Base-by-base conservation (phyloP, 2,113 vertebrate species). In the Pelmatolapia mariae region DNA sequence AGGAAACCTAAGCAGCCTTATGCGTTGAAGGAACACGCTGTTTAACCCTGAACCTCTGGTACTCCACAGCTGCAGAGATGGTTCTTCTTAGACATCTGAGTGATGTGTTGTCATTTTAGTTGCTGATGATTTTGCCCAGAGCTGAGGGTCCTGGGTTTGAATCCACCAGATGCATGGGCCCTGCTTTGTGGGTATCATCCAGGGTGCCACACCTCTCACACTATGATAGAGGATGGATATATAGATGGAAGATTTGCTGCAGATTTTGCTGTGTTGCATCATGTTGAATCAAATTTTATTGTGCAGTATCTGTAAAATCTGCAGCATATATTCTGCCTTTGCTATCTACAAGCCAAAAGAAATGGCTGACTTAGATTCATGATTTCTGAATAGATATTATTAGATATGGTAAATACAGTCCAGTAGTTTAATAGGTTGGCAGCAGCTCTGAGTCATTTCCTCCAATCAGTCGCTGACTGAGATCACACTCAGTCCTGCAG, bases 281-380 rank as follows among this genome's bases (percentile, higher is more conserved):
- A 13, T 8, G 7, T 38, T 38, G 19, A 66, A 13, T 66, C 33
- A 66, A 33, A 11, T 63, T 66, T 66, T 26, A 73, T 26, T 47
- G 24, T 76, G 13, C 22, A 8, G 2, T 5, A 29, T 47, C 24
- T 76, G 15, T 45, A 1, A 43, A 73, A 4, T 16, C 13, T 26
- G 40, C 38, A 45, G 13, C 2, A 45, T 7, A 10, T 73, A 73
- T 26, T 43, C 13, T 73, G 40, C 68, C 40, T 73, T 43, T 24
- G 61, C 10, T 66, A n/a, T 36, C 8, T 43, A 45, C 66, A 45
- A 43, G 8, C 1, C 66, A 71, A 71, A 71, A 71, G 68, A 73
- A 45, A 73, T 45, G 0, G 1, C 1, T 29, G 40, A 10, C 15
- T 0, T 45, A 18, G 15, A 29, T 3, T 76, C 15, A 0, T 11